A percentile compares a stretch with the other conserved stretches of the same genome.
Evolutionary conservation across 2,888 invertebrate genomes (phyloP).

Genomic region (Caenorhabditis auriculariae): DNA sequence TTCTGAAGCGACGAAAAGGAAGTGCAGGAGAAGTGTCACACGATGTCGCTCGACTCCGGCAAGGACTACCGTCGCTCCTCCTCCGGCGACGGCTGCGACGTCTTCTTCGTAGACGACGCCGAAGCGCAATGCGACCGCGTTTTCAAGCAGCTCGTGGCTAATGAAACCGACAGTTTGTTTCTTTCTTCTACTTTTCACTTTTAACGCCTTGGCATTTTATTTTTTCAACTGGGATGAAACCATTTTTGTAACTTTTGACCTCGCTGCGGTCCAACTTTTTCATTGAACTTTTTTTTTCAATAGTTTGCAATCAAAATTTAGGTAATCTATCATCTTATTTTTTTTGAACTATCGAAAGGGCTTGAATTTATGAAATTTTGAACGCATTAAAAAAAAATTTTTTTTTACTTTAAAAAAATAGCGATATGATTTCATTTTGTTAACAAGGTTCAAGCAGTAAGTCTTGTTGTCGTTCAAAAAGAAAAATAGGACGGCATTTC

Average conservation of each 20-base stretch:
- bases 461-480: neutral
- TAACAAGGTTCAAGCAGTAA: neutral
- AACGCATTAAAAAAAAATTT: too few species aligned
- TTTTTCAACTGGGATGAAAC: too few species aligned
- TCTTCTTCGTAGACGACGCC: constrained; percentile 61
- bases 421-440: neutral
- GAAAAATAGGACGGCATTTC: neutral
- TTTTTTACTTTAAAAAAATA: too few species aligned
- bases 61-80: constrained; percentile 80
- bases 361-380: too few species aligned
- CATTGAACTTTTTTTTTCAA: too few species aligned
- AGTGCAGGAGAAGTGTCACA: constrained; percentile 74
- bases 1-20: constrained; percentile 61
- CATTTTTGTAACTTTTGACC: too few species aligned
- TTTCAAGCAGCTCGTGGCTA: constrained; percentile 83
- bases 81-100: constrained; percentile 17
- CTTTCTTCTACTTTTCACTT: too few species aligned
- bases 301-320: too few species aligned
- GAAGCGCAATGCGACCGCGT: constrained; percentile 76
- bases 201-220: too few species aligned
- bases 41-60: constrained; percentile 83
- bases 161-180: constrained; percentile 78
- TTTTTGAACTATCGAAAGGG: too few species aligned
- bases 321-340: too few species aligned
- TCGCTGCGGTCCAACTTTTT: too few species aligned